These are phyloP conservation scores for Theocolax elegans DNA, from an alignment of 1,140 invertebrate species.

Conservation along the genomic window DNA sequence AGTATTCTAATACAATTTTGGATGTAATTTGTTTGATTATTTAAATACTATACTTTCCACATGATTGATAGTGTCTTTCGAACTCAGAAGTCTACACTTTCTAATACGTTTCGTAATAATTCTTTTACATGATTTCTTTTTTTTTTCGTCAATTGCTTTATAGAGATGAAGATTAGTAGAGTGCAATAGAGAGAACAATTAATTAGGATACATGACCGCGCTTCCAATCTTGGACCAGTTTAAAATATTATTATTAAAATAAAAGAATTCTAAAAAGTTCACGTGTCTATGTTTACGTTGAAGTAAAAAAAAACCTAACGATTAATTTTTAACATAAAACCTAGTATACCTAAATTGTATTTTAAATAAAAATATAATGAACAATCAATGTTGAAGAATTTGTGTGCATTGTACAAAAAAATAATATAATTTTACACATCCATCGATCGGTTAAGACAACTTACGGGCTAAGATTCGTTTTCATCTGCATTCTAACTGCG, in stretches of 20 bases:
- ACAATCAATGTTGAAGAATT: too few species aligned
- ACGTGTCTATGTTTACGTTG: too few species aligned
- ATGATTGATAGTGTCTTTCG: constrained; percentile 15
- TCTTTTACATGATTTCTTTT: too few species aligned
- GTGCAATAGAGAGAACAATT: constrained; percentile 34
- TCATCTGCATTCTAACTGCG: background rate
- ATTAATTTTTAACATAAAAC: too few species aligned
- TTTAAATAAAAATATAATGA: background rate
- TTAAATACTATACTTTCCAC: constrained; percentile 18
- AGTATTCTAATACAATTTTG: constrained; percentile 4
- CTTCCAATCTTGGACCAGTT: constrained; percentile 45
- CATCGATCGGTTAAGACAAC: constrained; percentile 36
- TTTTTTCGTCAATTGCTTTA: constrained; percentile 11
- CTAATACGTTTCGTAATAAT: background rate
- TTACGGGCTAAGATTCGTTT: constrained; percentile 24
- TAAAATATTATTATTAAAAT: background rate
- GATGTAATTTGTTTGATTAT: constrained; percentile 3
- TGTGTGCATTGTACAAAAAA: too few species aligned
- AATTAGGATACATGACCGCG: constrained; percentile 51
- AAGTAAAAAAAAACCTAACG: too few species aligned
- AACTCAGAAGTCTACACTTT: background rate
- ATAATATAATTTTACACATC: background rate
- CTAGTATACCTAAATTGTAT: too few species aligned
- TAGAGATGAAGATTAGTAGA: constrained; percentile 24
- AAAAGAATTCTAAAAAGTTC: too few species aligned